Base-by-base conservation (phyloP, 2,888 invertebrate genomes). In the Phaonia tiefii region DNA sequence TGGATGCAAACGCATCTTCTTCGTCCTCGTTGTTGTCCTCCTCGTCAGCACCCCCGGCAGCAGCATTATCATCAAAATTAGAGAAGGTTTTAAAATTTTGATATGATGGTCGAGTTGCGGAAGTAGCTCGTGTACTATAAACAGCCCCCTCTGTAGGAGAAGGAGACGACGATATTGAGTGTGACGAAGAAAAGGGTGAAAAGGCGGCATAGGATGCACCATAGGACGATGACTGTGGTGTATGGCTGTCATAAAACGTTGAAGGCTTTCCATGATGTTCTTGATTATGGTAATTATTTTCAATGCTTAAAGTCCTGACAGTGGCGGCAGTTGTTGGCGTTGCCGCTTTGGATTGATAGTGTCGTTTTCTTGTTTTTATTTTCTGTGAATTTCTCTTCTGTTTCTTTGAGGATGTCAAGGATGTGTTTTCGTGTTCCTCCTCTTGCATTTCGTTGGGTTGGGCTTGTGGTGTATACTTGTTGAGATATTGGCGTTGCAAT, bases 401-500 rank as follows among this genome's bases (percentile, higher is more conserved):
- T 17, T 66, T 67, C 31, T 46, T 46, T 0, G 67, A 54, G 17
- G 79, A 31, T 22, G 65, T 15, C 5, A 56, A 39, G 7, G 63
- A n/a, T 7, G 25, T 7, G 25, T 22, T 13, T 22, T 25, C 39
- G n/a, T 67, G 54, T 25, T 74, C 60, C 39, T 46, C 31, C 22
- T 15, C 54, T 49, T 42, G 58, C 65, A 39, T 39, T 39, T 2
- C 42, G 8, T 63, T 22, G 37, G 79, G 26, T 84, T 87, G 25
- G 83, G 86, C 51, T 84, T 86, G 22, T 79, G 81, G 84, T n/a
- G 77, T 26, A 67, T 83, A 79, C 70, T 79, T 79, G 65, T 17
- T 79, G 42, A 31, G 82, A 79, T 88, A 88, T 67, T 87, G 86
- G 13, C 83, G 84, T 58, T 89, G 87, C 66, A 89, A 60, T 22